Conservation (phyloP, 1,140 invertebrate species). For the Drosophila tropicalis region DNA sequence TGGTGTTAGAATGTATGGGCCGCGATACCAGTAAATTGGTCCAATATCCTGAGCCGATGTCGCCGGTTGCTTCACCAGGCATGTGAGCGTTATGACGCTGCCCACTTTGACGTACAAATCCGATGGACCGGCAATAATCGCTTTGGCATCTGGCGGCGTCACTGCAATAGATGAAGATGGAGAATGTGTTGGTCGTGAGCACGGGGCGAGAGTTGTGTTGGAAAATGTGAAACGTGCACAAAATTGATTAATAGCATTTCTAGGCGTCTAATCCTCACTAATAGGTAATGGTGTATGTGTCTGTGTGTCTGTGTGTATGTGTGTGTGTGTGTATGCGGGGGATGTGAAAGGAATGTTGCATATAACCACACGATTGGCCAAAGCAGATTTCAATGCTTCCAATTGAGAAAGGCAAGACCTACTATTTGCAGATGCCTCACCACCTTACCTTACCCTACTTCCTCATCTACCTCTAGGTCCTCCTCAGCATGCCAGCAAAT, state of each 20-base stretch:
- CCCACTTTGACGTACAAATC: conserved; percentile 94
- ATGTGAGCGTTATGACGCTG: conserved; percentile 91
- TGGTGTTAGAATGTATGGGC: conserved; percentile 82
- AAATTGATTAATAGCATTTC: conserved; percentile 75
- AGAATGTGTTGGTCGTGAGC: neutral
- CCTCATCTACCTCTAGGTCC: neutral
- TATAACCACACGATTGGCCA: conserved; percentile 36
- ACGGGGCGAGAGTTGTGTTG: neutral
- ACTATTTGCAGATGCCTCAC: conserved; percentile 9
- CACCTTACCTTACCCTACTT: too few species aligned
- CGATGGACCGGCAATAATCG: conserved; percentile 89
- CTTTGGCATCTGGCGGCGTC: conserved; percentile 89
- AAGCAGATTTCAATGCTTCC: conserved; percentile 39
- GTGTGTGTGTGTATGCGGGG: neutral
- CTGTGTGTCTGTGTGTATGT: neutral
- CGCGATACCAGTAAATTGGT: conserved; percentile 93
- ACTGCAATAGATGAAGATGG: conserved; percentile 48
- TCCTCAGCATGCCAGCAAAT: neutral
- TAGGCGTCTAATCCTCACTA: conserved; percentile 25
- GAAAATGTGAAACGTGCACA: conserved; percentile 48
- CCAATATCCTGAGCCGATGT: conserved; percentile 89
- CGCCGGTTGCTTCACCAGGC: conserved; percentile 92
- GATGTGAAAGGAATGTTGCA: conserved; percentile 26
- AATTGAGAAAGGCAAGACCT: conserved; percentile 24
- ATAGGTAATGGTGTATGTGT: conserved; percentile 21